Evolutionary conservation across 1,140 invertebrate species (phyloP).

Genomic region (Araneus ventricosus): DNA sequence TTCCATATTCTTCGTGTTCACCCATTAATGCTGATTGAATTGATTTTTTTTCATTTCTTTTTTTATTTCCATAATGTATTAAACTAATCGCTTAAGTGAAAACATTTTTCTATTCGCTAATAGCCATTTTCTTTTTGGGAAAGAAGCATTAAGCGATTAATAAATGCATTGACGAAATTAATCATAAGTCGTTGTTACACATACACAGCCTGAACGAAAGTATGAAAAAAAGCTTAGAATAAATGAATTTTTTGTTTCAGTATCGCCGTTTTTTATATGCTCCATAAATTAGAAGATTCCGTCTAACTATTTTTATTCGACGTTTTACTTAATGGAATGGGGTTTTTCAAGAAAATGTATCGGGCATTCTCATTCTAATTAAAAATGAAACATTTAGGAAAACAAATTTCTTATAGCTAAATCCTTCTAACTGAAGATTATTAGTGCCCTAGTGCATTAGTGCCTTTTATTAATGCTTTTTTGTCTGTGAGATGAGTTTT

Average conservation of each 20-base stretch:
- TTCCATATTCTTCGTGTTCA: slow-evolving; percentile 42
- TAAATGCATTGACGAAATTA: slow-evolving; percentile 49
- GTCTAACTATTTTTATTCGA: slow-evolving; percentile 27
- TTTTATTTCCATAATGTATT: slow-evolving; percentile 11
- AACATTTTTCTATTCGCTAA: slow-evolving; percentile 51
- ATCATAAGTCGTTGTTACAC: slow-evolving; percentile 44
- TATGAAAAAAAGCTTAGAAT: not conserved
- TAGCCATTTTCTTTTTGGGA: slow-evolving; percentile 50
- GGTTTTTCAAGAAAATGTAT: not conserved
- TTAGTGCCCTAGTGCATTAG: not conserved
- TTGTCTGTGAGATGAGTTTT: too few relatives aligned
- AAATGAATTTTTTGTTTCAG: slow-evolving; percentile 13
- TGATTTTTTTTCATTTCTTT: slow-evolving; percentile 34
- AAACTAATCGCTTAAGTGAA: slow-evolving; percentile 63
- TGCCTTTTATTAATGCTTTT: not conserved
- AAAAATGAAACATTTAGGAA: not conserved
- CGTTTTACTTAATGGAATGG: slow-evolving; percentile 30
- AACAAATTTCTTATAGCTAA: not conserved
- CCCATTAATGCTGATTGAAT: slow-evolving; percentile 64
- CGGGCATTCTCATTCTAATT: not conserved
- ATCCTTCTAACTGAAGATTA: not conserved
- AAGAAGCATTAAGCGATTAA: slow-evolving; percentile 51
- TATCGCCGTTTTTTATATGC: slow-evolving; percentile 3
- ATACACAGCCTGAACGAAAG: not conserved
- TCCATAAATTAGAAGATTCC: slow-evolving; percentile 17